Evolutionary conservation across 2,888 invertebrate genomes (phyloP).

Genomic region (Dryocosmus kuriphilus): DNA sequence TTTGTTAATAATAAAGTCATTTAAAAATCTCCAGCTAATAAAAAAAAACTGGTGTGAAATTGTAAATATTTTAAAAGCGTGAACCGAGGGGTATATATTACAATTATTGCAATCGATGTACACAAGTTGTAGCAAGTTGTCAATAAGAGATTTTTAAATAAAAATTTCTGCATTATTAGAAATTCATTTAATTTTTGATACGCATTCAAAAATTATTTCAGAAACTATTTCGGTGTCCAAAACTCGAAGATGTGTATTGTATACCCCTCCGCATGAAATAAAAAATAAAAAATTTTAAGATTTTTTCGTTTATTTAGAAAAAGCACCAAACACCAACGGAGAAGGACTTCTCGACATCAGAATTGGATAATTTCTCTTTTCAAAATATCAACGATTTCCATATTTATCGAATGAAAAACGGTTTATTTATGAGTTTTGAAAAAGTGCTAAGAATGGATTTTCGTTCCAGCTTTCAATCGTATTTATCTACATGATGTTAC

Average conservation of each 20-base stretch:
- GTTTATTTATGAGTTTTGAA: neutral
- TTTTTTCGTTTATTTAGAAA: constrained; percentile 37
- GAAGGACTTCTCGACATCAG: constrained; percentile 46
- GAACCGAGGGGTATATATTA: neutral
- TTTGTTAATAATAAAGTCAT: neutral
- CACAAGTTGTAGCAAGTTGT: no score
- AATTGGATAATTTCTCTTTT: constrained; percentile 5
- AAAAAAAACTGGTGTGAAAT: neutral
- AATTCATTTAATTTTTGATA: no score
- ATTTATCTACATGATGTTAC: neutral
- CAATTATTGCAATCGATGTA: neutral
- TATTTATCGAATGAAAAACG: neutral
- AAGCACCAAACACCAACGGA: constrained; percentile 41
- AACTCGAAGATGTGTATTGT: no score
- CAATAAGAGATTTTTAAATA: no score
- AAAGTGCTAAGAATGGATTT: neutral
- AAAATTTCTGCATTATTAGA: no score
- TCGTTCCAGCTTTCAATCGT: neutral
- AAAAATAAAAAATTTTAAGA: neutral
- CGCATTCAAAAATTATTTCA: neutral
- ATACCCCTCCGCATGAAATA: neutral
- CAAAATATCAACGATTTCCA: neutral
- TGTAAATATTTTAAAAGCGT: neutral
- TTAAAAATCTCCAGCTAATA: neutral
- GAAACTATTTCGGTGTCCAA: no score